Evolutionary conservation across 2,888 invertebrate species (phyloP).

Genomic region (Stenoptilia bipunctidactyla): DNA sequence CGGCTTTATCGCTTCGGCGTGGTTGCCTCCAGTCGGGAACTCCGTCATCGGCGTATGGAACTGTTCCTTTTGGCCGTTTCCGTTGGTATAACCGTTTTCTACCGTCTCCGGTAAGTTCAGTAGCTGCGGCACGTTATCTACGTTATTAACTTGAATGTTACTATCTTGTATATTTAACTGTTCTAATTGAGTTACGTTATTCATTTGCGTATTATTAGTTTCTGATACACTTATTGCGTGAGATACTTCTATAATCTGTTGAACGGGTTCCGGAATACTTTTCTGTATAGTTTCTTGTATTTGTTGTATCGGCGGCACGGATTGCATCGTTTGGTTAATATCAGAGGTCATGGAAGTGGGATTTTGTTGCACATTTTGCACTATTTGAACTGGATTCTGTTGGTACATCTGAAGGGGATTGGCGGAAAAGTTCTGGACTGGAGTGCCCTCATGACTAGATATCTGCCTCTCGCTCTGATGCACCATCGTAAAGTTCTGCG

Average conservation of each 20-base stretch:
- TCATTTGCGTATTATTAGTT: too few species aligned
- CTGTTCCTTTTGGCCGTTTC: slow-evolving; percentile 47
- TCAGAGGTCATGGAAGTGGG: slow-evolving; percentile 17
- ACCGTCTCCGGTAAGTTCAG: slow-evolving; percentile 34
- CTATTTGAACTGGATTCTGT: slow-evolving; percentile 32
- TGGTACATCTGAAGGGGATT: slow-evolving; percentile 63
- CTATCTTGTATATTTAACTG: slow-evolving; percentile 13
- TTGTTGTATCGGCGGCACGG: slow-evolving; percentile 4
- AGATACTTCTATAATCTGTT: not conserved
- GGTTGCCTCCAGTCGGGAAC: slow-evolving; percentile 40
- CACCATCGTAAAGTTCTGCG: slow-evolving; percentile 43
- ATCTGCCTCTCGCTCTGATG: slow-evolving; percentile 61
- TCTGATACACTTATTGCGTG: too few species aligned
- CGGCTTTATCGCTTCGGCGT: slow-evolving; percentile 36
- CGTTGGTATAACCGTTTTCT: slow-evolving; percentile 32
- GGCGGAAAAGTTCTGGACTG: slow-evolving; percentile 56
- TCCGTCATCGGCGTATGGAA: slow-evolving; percentile 59
- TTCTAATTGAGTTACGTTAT: slow-evolving; percentile 10
- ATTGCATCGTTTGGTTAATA: slow-evolving; percentile 18
- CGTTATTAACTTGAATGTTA: not conserved
- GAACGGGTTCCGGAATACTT: slow-evolving; percentile 2
- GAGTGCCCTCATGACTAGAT: slow-evolving; percentile 67
- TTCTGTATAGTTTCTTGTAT: not conserved
- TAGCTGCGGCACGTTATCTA: slow-evolving; percentile 34
- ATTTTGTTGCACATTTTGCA: slow-evolving; percentile 3